phyloP scores from a whole-genome alignment of 2,797 vertebrate genomes.

The Remorina albescens region DNA sequence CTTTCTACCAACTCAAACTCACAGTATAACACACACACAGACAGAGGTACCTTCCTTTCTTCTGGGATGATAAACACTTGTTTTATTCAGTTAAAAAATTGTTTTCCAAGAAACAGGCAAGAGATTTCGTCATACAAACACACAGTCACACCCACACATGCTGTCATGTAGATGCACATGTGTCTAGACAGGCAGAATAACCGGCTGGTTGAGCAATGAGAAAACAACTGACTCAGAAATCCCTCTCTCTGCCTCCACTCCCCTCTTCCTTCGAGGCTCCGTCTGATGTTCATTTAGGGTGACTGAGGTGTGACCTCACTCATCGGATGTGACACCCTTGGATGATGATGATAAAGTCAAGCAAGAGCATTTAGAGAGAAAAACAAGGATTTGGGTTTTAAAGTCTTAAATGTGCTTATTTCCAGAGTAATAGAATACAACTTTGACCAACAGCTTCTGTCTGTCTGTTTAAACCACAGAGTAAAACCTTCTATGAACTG shows the following conservation, averaged over 20 bases:
- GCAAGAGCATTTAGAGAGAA: constrained; percentile 5
- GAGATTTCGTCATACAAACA: constrained; percentile 23
- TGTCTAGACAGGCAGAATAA: constrained; percentile 72
- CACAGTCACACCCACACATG: not conserved
- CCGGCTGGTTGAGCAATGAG: constrained; percentile 78
- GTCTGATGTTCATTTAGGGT: constrained; percentile 73
- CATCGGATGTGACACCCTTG: constrained; percentile 49
- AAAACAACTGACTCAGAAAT: constrained; percentile 80
- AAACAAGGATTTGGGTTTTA: not conserved
- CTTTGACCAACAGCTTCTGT: not conserved
- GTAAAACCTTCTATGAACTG: not conserved
- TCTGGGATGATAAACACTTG: constrained; percentile 67
- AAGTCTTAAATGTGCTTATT: not conserved
- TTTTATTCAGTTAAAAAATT: constrained; percentile 73
- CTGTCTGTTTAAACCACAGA: not conserved
- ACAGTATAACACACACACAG: constrained; percentile 44
- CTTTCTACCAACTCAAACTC: constrained; percentile 71
- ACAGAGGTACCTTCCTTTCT: constrained; percentile 51
- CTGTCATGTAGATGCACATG: constrained; percentile 69
- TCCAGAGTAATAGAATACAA: too few species aligned
- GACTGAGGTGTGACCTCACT: constrained; percentile 66
- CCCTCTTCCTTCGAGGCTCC: constrained; percentile 25
- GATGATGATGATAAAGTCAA: constrained; percentile 20
- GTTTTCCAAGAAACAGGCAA: not conserved
- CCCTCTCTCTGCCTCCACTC: constrained; percentile 27